These are phyloP conservation scores for Cerceris ruficornis DNA, from an alignment of 2,888 invertebrate species.

Conservation along the genomic window DNA sequence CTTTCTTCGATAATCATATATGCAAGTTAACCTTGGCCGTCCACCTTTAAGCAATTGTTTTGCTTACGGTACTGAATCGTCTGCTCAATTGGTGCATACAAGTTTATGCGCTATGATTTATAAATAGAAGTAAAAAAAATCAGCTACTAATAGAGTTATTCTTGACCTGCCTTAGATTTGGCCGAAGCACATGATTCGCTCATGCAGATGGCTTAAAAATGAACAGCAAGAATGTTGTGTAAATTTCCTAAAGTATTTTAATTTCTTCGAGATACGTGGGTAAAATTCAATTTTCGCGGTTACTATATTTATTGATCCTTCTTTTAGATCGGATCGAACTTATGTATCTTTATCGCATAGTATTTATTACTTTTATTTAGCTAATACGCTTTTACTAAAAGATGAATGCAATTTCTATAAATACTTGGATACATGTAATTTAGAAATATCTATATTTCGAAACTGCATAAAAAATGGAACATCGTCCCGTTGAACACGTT, in stretches of 20 bases:
- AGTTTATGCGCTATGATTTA: constrained; percentile 21
- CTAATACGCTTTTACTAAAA: no score
- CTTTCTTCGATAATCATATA: constrained; percentile 13
- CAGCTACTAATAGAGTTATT: constrained; percentile 10
- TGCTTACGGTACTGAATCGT: constrained; percentile 23
- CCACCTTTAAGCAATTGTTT: constrained; percentile 25
- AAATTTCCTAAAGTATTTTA: neutral
- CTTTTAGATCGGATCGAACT: neutral
- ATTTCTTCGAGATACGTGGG: neutral
- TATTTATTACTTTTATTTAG: no score
- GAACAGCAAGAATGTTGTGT: neutral
- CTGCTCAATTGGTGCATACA: constrained; percentile 33
- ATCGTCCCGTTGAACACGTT: neutral
- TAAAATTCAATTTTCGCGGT: neutral
- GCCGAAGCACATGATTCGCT: neutral
- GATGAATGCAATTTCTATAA: neutral
- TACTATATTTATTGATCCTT: neutral
- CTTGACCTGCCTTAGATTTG: neutral
- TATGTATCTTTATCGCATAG: no score
- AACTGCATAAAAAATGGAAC: neutral
- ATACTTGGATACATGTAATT: neutral
- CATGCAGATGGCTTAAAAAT: neutral
- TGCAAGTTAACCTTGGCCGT: constrained; percentile 38
- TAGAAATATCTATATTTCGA: neutral
- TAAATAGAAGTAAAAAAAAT: constrained; percentile 37